Base-by-base conservation (phyloP, 2,888 invertebrate genomes). In the Leptinotarsa peninsularis region DNA sequence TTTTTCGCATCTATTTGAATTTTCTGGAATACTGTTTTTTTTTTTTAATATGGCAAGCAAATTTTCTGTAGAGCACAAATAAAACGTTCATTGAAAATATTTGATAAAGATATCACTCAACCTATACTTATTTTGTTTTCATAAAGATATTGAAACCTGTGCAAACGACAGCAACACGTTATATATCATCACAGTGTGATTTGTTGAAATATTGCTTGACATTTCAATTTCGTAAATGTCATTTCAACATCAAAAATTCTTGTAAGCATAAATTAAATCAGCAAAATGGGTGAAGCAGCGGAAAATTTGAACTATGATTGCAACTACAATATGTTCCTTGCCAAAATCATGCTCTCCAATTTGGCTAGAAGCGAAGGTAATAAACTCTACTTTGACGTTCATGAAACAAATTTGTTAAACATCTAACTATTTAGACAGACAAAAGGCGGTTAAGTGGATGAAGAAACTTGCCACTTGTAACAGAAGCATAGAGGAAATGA, bases 271-370 rank as follows among this genome's bases (percentile, higher is more conserved):
- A 67, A 72, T 56, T 43, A 74, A 72, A 72, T 74, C 70, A 71
- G 60, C 76, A 85, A 84, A 83, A 90, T 90, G 89, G 84, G 84
- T 66, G 88, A 88, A 78, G 78, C 85, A 75, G 82, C 86, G 10
- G 88, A 88, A 83, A 88, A 89, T 80, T 82, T 90, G 56, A 90
- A 90, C 83, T 91, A 90, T 82, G 90, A 91, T 79, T 91, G 88
- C 82, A 90, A 90, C 84, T 89, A 89, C 81, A 90, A 90, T 79
- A 86, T 90, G 82, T 90, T 90, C 79, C 83, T 90, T 69, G 89
- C 89, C 3, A 90, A 90, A 79, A 87, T 87, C 3, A 86, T 88
- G 84, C 80, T 91, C 52, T 86, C 88, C 3, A 89, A 90, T 81
- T 83, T 90, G 58, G 81, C 85, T 10, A 83, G 82, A 77, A 79